Evolutionary conservation across 1,140 invertebrate species (phyloP).

Genomic region (Pseudomyrmex flavicornis): DNA sequence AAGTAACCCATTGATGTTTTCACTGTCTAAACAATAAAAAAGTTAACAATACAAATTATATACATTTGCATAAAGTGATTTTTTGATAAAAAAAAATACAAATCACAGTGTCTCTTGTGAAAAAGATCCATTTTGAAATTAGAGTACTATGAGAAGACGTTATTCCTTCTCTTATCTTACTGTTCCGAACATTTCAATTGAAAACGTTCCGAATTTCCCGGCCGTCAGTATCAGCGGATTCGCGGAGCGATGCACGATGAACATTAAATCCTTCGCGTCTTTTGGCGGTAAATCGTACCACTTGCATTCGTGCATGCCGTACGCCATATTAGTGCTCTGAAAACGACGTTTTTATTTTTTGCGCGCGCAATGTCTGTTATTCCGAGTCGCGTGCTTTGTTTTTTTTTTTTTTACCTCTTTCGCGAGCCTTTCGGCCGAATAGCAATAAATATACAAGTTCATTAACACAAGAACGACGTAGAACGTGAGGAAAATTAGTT

Average conservation of each 20-base stretch:
- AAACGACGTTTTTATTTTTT: too few species aligned
- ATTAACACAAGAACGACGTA: conserved; percentile 28
- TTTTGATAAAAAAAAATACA: too few species aligned
- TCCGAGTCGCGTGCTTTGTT: too few species aligned
- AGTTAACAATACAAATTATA: background rate
- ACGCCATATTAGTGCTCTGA: background rate
- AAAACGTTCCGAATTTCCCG: conserved; percentile 33
- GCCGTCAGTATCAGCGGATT: conserved; percentile 22
- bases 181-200: conserved; percentile 8
- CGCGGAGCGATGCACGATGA: conserved; percentile 18
- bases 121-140: background rate
- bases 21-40: background rate
- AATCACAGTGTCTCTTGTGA: too few species aligned
- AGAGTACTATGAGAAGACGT: background rate
- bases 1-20: conserved; percentile 36
- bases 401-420: conserved; percentile 36
- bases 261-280: conserved; percentile 1
- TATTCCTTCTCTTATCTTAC: background rate
- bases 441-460: conserved; percentile 64
- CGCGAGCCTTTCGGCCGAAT: conserved; percentile 58
- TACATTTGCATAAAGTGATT: too few species aligned
- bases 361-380: too few species aligned
- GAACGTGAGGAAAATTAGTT: conserved; percentile 15
- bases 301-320: conserved; percentile 16
- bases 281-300: conserved; percentile 7